phyloP scores from a whole-genome alignment of 2,113 vertebrate genomes.

The Caloenas nicobarica region DNA sequence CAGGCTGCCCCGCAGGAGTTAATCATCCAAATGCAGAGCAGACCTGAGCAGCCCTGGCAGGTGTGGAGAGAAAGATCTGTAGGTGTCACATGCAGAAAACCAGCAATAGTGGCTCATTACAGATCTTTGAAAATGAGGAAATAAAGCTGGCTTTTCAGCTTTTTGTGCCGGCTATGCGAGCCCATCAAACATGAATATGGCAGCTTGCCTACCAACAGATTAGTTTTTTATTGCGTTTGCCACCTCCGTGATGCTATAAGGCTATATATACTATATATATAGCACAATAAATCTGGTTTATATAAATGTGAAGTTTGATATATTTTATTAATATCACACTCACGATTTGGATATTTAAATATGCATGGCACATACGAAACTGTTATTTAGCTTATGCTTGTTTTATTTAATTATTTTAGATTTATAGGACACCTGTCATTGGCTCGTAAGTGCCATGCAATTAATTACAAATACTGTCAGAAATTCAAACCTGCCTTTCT shows the following conservation, averaged over 20 bases:
- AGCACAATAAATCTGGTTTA: slow-evolving; percentile 27
- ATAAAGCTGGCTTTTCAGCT: not conserved
- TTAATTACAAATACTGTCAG: slow-evolving; percentile 7
- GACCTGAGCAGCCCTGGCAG: accelerated
- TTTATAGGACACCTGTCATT: not conserved
- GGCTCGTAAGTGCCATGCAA: not conserved
- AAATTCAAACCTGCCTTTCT: not conserved
- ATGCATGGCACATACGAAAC: not conserved
- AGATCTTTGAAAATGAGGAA: not conserved
- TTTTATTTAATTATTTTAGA: slow-evolving; percentile 32
- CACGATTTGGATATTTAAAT: not conserved
- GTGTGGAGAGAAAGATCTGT: not conserved
- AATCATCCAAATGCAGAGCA: not conserved
- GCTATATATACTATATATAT: not conserved
- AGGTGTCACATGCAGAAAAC: not conserved
- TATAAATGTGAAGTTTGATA: not conserved
- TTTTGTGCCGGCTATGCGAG: not conserved
- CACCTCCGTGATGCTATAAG: not conserved
- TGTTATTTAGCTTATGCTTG: not conserved
- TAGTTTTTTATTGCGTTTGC: slow-evolving; percentile 25
- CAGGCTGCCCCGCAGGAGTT: not conserved
- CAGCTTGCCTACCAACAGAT: slow-evolving; percentile 31
- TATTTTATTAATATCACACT: not conserved
- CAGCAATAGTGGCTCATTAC: not conserved
- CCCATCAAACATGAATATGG: slow-evolving; percentile 8